A percentile compares a stretch with the other conserved stretches of the same genome.
Conservation (phyloP, 2,888 invertebrate genomes). For the Psylliodes chrysocephalus region DNA sequence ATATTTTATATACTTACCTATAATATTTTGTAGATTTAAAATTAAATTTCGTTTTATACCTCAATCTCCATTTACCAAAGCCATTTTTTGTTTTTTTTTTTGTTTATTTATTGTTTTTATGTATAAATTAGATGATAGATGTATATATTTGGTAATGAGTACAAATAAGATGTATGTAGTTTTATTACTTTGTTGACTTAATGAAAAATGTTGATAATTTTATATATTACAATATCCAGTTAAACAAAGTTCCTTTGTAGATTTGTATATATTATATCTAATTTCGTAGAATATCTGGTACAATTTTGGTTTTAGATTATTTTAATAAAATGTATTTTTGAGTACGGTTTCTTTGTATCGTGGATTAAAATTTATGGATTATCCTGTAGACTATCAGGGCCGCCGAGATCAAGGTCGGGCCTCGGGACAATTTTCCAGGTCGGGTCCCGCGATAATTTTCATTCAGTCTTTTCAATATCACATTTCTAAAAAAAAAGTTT, state of each 20-base stretch:
- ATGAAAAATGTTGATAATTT: background rate
- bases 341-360: too few relatives aligned
- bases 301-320: background rate
- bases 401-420: too few relatives aligned
- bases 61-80: constrained; percentile 32
- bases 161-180: constrained; percentile 13
- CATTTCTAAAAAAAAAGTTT: too few relatives aligned
- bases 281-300: background rate
- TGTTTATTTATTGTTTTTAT: constrained; percentile 28
- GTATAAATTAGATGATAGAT: constrained; percentile 15
- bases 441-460: too few relatives aligned
- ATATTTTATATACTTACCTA: background rate
- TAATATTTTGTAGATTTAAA: background rate
- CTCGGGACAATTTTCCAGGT: too few relatives aligned
- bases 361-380: too few relatives aligned
- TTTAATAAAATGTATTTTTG: too few relatives aligned
- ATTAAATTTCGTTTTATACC: constrained; percentile 9
- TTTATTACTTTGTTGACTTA: background rate
- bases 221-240: background rate
- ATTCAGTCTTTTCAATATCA: too few relatives aligned
- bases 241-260: background rate
- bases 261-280: background rate
- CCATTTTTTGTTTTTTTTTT: constrained; percentile 28
- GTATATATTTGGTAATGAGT: constrained; percentile 23
- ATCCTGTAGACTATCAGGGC: too few relatives aligned